phyloP scores from a whole-genome alignment of 2,113 vertebrate species.

The Aleadryas rufinucha region DNA sequence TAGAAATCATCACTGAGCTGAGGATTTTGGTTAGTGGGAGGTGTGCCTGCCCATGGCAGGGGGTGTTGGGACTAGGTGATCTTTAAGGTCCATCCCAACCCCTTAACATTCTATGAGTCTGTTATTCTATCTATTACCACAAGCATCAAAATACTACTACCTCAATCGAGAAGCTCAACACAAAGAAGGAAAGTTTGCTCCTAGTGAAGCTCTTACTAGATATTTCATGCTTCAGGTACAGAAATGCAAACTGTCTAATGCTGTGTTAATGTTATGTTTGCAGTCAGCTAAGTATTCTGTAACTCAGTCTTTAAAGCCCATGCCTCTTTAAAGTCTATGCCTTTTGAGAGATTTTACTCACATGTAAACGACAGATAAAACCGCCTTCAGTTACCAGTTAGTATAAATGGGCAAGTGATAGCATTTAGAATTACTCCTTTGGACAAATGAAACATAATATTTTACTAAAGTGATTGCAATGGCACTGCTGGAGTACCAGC shows the following conservation, averaged over 20 bases:
- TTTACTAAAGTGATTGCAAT: background rate
- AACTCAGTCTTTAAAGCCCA: background rate
- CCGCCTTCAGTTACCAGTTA: fast-evolving
- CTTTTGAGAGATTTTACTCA: background rate
- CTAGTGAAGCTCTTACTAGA: background rate
- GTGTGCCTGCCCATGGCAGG: too few species aligned
- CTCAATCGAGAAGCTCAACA: background rate
- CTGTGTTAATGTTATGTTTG: background rate
- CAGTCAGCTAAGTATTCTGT: background rate
- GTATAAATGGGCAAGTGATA: background rate
- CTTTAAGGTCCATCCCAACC: background rate
- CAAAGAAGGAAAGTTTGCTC: background rate
- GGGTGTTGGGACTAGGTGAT: fast-evolving
- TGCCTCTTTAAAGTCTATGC: background rate
- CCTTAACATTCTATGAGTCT: background rate
- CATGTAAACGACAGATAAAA: background rate
- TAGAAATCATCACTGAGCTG: background rate
- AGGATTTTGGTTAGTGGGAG: background rate
- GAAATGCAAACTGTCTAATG: background rate
- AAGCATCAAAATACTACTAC: background rate
- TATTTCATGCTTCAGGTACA: background rate
- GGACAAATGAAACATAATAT: background rate
- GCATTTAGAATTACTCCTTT: background rate
- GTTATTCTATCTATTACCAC: background rate
- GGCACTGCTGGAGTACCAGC: background rate